Base-by-base conservation (phyloP, 2,888 invertebrate species). In the Stramonita haemastoma region DNA sequence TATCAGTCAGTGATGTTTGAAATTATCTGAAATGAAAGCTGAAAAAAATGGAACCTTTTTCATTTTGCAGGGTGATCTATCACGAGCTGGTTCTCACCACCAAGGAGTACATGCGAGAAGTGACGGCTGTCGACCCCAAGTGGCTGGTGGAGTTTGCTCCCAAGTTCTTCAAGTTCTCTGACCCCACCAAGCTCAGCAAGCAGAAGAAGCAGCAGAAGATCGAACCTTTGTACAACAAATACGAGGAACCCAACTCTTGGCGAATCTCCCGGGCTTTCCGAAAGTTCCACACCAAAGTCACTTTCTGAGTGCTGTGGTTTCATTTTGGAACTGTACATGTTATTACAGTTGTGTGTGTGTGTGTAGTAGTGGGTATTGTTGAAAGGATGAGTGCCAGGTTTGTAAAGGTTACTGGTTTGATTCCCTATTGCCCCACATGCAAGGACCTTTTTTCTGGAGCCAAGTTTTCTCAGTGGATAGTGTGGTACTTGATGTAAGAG, bases 91-190 rank as follows among this genome's bases (percentile, higher is more conserved):
- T 99, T 5, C 98, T 99, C 96, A 99, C 99, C 0, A 99, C 99
- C 0, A 99, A 99, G 95, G 99, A 99, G 96, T 99, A 99, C 96
- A 99, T 99, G 99, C 97, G 99, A 57, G 99, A 99, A 96, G 99
- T 99, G 22, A 96, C 96, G 0, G 95, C 96, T 26, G 95, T 96
- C 79, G 96, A 96, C 90, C 95, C 96, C 1, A 95, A 95, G 96
- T 99, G 99, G 99, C 97, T 99, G 90, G 99, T 99, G 0, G 99
- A 99, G 96, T 99, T 99, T 96, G 99, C 99, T 0, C 99, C 99
- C 0, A 99, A 99, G 0, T 99, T 99, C 97, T 99, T 99, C 97
- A 98, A 98, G 96, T 99, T 99, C 96, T 98, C 98, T 13, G 99
- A 99, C 96, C 99, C 99, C 4, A 99, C 99, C 0, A 99, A 99